These are phyloP conservation scores for Colletes collaris DNA, from an alignment of 2,888 invertebrate genomes.

Conservation along the genomic window DNA sequence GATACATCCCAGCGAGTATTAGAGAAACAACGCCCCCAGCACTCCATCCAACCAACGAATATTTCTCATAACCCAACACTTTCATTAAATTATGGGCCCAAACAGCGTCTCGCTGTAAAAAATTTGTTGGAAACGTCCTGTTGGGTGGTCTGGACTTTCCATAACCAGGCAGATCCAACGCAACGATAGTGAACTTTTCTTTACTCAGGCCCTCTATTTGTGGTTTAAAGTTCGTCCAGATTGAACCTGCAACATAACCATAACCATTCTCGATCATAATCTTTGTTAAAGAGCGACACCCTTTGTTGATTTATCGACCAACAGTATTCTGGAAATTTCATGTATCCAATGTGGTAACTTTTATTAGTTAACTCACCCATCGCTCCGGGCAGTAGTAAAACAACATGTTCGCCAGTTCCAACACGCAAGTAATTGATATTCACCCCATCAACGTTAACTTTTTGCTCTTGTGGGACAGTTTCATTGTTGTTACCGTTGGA, in stretches of 20 bases:
- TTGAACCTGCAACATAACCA: constrained; percentile 84
- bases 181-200: constrained; percentile 87
- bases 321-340: too few relatives aligned
- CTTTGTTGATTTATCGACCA: too few relatives aligned
- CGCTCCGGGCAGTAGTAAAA: constrained; percentile 92
- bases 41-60: constrained; percentile 94
- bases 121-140: constrained; percentile 88
- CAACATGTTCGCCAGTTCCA: constrained; percentile 84
- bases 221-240: constrained; percentile 92
- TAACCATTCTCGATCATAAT: neutral
- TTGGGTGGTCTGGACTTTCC: constrained; percentile 92
- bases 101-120: constrained; percentile 90
- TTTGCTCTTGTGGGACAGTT: constrained; percentile 85
- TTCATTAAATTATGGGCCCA: constrained; percentile 89
- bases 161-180: constrained; percentile 95
- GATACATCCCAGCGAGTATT: constrained; percentile 90
- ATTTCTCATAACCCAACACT: constrained; percentile 87
- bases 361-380: constrained; percentile 84
- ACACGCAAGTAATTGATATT: constrained; percentile 86
- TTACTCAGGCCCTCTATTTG: constrained; percentile 88
- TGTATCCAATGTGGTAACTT: neutral
- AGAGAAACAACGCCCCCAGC: constrained; percentile 94
- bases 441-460: constrained; percentile 86
- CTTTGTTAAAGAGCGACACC: neutral
- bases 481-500: neutral